Base-by-base conservation (phyloP, 2,797 vertebrate genomes). In the Perdix hodgsoniae region DNA sequence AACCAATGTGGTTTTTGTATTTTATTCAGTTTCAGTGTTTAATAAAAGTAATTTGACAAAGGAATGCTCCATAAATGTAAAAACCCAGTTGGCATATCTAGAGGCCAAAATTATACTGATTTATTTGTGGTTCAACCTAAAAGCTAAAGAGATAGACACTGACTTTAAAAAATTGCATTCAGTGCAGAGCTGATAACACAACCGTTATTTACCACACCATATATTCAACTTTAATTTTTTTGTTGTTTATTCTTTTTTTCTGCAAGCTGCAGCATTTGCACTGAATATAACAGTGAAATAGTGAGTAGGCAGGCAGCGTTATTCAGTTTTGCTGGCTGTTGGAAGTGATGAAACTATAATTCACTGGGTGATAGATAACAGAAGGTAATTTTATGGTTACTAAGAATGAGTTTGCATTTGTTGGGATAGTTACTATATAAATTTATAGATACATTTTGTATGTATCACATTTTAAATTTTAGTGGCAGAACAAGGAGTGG, bases 321-420 rank as follows among this genome's bases (percentile, higher is more conserved):
- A 97, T 97, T 97, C 97, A 95, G 91, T 96, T 96, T 96, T 94
- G 72, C 95, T 97, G 96, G 97, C 96, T 97, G 93, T 95, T 98
- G 91, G 95, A 93, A 93, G 93, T 88, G 76, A 97, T 97, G 97
- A 97, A 97, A 97, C 97, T 96, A 96, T 98, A 98, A 98, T 96
- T 98, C 97, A 98, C 96, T 90, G 93, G 96, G 96, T 98, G 98
- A 98, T 97, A 98, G 98, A 98, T 98, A 98, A 98, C 98, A 98
- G 97, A 98, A 98, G 97, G 98, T 98, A 98, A 98, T 98, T 98
- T 98, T 98, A 98, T 98, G 98, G 98, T 98, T 98, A 97, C 97
- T 94, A 98, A 98, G 97, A 98, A 98, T 97, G 98, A 96, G 97
- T 98, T 98, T 98, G 97, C 97, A 98, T 98, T 98, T 98, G 97